Evolutionary conservation across 2,888 invertebrate genomes (phyloP).

Genomic region (Chelonus formosanus): DNA sequence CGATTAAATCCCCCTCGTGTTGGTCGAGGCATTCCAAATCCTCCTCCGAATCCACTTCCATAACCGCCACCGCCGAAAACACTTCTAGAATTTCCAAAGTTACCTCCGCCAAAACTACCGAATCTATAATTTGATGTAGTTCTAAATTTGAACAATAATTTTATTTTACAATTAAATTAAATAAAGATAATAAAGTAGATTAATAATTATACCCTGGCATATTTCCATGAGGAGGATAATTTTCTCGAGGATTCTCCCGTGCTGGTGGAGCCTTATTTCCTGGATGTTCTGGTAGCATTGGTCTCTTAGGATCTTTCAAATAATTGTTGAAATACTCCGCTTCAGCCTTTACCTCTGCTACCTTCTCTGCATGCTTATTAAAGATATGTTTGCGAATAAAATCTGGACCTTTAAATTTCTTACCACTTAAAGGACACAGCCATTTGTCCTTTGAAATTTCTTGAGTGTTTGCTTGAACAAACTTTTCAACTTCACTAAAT

Average conservation of each 20-base stretch:
- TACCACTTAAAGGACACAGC: slow-evolving; percentile 97
- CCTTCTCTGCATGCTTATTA: slow-evolving; percentile 96
- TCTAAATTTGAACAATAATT: not conserved
- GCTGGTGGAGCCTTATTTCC: slow-evolving; percentile 68
- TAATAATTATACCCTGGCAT: slow-evolving; percentile 55
- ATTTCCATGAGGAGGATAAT: slow-evolving; percentile 61
- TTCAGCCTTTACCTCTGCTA: slow-evolving; percentile 96
- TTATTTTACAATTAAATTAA: not conserved
- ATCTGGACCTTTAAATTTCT: slow-evolving; percentile 98
- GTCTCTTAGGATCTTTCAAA: slow-evolving; percentile 90
- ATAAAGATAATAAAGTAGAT: slow-evolving; percentile 24
- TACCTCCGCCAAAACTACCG: slow-evolving; percentile 58
- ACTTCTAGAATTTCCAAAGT: slow-evolving; percentile 53
- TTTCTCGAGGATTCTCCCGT: slow-evolving; percentile 64
- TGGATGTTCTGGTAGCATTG: slow-evolving; percentile 89
- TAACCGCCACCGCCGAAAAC: slow-evolving; percentile 56
- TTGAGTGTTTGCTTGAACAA: slow-evolving; percentile 94
- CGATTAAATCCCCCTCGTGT: slow-evolving; percentile 66
- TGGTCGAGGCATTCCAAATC: slow-evolving; percentile 64
- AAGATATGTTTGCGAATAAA: slow-evolving; percentile 98
- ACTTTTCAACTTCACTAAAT: slow-evolving; percentile 85
- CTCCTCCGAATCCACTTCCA: slow-evolving; percentile 59
- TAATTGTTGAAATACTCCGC: slow-evolving; percentile 99
- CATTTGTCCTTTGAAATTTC: slow-evolving; percentile 98
- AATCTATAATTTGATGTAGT: slow-evolving; percentile 43